A percentile compares a stretch with the other conserved stretches of the same genome.
These are phyloP conservation scores for Drosophila sp. DNA, from an alignment of 1,140 invertebrate genomes.

Conservation along the genomic window DNA sequence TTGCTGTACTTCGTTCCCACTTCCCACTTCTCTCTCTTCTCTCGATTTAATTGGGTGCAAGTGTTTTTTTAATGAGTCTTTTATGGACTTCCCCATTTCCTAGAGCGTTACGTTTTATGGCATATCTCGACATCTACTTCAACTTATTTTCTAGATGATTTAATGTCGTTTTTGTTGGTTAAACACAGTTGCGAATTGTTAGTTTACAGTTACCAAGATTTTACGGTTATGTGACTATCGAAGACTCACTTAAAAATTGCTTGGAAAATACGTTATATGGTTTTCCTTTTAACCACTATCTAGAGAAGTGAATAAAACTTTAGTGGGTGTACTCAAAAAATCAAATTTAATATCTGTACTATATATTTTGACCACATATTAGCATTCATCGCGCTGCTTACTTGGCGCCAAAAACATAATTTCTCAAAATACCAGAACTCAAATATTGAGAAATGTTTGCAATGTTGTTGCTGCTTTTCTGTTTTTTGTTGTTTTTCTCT, in stretches of 20 bases:
- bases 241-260: not conserved
- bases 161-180: not conserved
- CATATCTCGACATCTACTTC: not conserved
- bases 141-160: conserved; percentile 2
- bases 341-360: not conserved
- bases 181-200: conserved; percentile 21
- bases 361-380: conserved; percentile 10
- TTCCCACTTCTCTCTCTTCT: conserved; percentile 10
- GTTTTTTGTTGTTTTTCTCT: not conserved
- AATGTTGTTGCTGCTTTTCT: not conserved
- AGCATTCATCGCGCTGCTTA: conserved; percentile 13
- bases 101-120: not conserved
- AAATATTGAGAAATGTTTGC: conserved; percentile 41
- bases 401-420: conserved; percentile 72
- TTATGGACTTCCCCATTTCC: conserved; percentile 53
- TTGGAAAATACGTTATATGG: no score
- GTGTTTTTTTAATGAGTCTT: conserved; percentile 78
- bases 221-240: not conserved
- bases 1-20: conserved; percentile 35
- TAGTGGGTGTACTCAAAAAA: no score
- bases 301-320: no score
- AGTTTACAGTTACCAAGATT: conserved; percentile 6
- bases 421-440: conserved; percentile 60
- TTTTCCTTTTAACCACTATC: no score
- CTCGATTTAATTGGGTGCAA: conserved; percentile 77